A percentile compares a stretch with the other conserved stretches of the same genome.
phyloP scores from a whole-genome alignment of 2,888 invertebrate genomes.

The Yponomeuta evonymella region DNA sequence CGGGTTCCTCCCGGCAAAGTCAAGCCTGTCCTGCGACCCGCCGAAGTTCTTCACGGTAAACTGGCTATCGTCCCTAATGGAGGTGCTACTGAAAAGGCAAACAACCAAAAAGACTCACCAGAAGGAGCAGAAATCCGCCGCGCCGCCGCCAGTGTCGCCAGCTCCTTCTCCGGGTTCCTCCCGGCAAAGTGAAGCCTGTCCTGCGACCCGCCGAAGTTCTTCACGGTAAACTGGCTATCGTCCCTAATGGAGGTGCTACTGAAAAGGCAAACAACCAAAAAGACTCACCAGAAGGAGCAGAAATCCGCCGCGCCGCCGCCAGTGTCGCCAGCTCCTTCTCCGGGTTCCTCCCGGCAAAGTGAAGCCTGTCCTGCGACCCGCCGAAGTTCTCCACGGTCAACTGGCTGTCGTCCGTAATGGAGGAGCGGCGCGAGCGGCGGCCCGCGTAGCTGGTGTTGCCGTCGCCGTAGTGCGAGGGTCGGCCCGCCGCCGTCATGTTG shows the following conservation, averaged over 20 bases:
- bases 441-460: conserved; percentile 80
- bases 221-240: conserved; percentile 92
- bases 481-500: conserved; percentile 80
- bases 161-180: conserved; percentile 87
- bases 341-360: conserved; percentile 88
- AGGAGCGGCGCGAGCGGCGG: conserved; percentile 88
- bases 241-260: conserved; percentile 87
- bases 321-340: conserved; percentile 82
- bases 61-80: conserved; percentile 89
- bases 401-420: conserved; percentile 89
- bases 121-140: conserved; percentile 72
- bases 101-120: conserved; percentile 36
- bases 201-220: conserved; percentile 95
- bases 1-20: conserved; percentile 88
- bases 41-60: conserved; percentile 68
- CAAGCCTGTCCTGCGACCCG: conserved; percentile 87
- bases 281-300: conserved; percentile 66
- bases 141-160: conserved; percentile 61
- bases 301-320: conserved; percentile 60
- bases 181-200: conserved; percentile 91
- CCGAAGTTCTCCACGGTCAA: conserved; percentile 95
- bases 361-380: conserved; percentile 91
- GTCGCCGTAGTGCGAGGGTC: conserved; percentile 91
- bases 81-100: conserved; percentile 74
- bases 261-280: no score